Evolutionary conservation across 2,888 invertebrate species (phyloP).

Genomic region (Griposia aprilina): DNA sequence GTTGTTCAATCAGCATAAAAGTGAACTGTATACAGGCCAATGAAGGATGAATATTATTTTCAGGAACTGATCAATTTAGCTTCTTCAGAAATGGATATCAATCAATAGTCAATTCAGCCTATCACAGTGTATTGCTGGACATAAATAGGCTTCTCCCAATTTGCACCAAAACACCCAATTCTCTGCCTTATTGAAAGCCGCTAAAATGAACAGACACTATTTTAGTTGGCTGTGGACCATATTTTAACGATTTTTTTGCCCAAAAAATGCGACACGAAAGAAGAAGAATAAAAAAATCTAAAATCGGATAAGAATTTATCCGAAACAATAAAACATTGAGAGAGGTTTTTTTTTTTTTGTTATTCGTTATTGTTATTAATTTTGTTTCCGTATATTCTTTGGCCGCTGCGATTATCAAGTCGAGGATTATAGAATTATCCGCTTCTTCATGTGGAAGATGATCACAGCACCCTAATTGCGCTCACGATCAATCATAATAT

Average conservation of each 20-base stretch:
- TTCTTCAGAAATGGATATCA: neutral
- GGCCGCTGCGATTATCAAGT: neutral
- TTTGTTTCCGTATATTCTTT: too few species aligned
- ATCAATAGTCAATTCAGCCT: neutral
- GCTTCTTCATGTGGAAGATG: neutral
- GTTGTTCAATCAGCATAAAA: conserved; percentile 25
- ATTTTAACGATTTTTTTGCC: too few species aligned
- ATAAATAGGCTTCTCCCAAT: neutral
- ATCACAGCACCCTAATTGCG: neutral
- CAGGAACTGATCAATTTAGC: too few species aligned
- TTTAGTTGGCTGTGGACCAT: neutral
- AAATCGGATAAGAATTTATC: neutral
- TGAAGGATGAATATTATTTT: conserved; percentile 1
- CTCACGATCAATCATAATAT: too few species aligned
- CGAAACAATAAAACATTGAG: too few species aligned
- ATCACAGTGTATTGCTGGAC: neutral
- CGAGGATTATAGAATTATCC: neutral
- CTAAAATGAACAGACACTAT: neutral
- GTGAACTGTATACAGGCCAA: neutral
- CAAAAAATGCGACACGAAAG: too few species aligned
- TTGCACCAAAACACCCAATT: too few species aligned
- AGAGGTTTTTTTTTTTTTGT: too few species aligned
- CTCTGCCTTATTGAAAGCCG: neutral
- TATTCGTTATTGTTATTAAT: too few species aligned
- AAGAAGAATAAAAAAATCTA: too few species aligned